Percentiles rank a stretch among this genome's conserved stretches.
Evolutionary conservation across 2,888 invertebrate genomes (phyloP).

Genomic region (Pecten maximus): DNA sequence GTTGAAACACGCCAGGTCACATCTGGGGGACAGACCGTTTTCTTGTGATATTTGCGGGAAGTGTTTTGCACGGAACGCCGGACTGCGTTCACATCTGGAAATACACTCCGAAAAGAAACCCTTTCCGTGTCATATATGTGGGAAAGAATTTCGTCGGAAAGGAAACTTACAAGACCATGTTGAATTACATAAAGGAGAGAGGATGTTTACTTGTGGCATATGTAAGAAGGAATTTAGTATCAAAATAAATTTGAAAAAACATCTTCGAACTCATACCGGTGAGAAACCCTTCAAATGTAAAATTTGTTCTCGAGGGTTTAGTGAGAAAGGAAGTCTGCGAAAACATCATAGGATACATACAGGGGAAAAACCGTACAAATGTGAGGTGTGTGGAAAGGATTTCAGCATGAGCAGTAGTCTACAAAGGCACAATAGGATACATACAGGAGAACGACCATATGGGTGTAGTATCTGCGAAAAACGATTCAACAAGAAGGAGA

Average conservation of each 20-base stretch:
- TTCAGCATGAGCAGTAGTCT: neutral
- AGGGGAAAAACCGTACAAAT: neutral
- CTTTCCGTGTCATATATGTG: conserved; percentile 4
- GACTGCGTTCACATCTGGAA: neutral
- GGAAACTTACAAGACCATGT: conserved; percentile 46
- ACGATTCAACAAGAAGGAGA: conserved; percentile 65
- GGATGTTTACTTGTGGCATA: conserved; percentile 26
- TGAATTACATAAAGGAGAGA: conserved; percentile 40
- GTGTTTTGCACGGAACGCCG: neutral
- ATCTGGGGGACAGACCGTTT: conserved; percentile 38
- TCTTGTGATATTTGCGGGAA: conserved; percentile 35
- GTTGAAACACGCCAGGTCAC: conserved; percentile 38
- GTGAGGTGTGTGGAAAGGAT: neutral
- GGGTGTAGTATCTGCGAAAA: conserved; percentile 62
- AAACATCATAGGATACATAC: neutral
- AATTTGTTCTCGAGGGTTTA: neutral
- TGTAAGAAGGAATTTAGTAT: conserved; percentile 45
- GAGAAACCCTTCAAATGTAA: neutral
- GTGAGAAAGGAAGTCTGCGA: conserved; percentile 5
- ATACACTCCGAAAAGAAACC: conserved; percentile 19
- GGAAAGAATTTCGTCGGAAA: conserved; percentile 31
- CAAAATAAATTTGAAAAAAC: conserved; percentile 45
- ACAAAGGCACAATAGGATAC: neutral
- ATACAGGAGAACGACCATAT: conserved; percentile 59
- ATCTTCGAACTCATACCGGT: neutral